These are phyloP conservation scores for Callipepla squamata DNA, from an alignment of 2,113 vertebrate genomes.

Conservation along the genomic window DNA sequence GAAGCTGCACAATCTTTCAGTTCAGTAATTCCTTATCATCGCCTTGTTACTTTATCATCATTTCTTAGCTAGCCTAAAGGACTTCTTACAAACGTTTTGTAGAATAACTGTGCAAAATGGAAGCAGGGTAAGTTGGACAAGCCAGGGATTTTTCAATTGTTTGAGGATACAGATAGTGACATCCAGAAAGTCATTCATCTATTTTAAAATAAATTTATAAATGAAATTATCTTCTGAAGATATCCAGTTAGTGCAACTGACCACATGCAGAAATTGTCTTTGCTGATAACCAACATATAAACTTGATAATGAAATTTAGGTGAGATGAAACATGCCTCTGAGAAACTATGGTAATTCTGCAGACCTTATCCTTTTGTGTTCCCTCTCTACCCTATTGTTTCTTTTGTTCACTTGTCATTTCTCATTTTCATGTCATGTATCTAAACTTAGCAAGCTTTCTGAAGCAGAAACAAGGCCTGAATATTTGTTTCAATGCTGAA, in stretches of 20 bases:
- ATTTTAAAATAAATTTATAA: neutral
- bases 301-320: constrained; percentile 2
- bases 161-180: neutral
- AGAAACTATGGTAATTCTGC: neutral
- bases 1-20: neutral
- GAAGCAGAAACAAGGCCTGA: neutral
- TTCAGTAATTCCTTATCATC: neutral
- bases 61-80: neutral
- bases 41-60: neutral
- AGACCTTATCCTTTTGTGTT: neutral
- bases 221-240: neutral
- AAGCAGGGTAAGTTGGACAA: neutral
- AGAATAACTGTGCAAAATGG: neutral
- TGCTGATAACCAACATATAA: neutral
- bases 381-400: neutral
- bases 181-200: neutral
- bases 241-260: neutral
- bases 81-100: neutral
- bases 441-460: neutral
- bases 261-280: neutral
- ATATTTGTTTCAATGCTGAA: neutral
- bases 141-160: neutral
- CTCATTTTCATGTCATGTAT: constrained; percentile 15
- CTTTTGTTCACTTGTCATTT: constrained; percentile 40
- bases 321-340: neutral